These are phyloP conservation scores for Sitodiplosis mosellana DNA, from an alignment of 1,140 invertebrate species.

Conservation along the genomic window DNA sequence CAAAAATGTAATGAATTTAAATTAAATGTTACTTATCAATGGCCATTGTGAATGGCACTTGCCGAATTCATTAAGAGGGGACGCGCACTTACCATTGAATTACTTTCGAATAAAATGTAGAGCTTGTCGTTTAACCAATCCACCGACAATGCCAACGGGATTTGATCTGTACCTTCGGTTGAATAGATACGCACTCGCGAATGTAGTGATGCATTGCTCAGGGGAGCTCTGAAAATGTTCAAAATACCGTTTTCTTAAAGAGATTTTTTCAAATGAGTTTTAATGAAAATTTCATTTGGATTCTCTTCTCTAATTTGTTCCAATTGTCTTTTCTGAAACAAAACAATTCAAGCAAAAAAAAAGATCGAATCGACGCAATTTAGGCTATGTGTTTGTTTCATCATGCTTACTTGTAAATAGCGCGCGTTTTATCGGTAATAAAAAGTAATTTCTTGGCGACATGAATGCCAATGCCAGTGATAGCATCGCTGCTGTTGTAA, in stretches of 20 bases:
- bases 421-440: constrained; percentile 48
- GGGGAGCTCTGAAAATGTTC: background rate
- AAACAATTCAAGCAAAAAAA: too few species aligned
- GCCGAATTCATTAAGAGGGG: too few species aligned
- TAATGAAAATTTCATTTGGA: too few species aligned
- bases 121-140: constrained; percentile 76
- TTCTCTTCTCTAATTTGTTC: too few species aligned
- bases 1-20: background rate
- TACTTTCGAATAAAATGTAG: constrained; percentile 53
- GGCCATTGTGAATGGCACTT: too few species aligned
- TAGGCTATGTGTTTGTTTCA: too few species aligned
- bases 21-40: too few species aligned
- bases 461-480: constrained; percentile 49
- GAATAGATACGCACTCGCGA: background rate
- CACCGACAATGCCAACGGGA: constrained; percentile 46
- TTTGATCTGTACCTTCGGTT: background rate
- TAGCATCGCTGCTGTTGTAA: constrained; percentile 6
- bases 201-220: background rate
- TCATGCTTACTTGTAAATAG: constrained; percentile 30
- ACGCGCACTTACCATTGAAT: background rate
- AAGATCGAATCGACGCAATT: too few species aligned
- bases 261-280: too few species aligned
- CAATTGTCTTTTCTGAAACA: too few species aligned
- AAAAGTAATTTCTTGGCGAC: constrained; percentile 49
- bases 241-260: background rate